Base-by-base conservation (phyloP, 30 jellyfish, hydroid and myxozoan genomes). In the Haliclystus octoradiatus region DNA sequence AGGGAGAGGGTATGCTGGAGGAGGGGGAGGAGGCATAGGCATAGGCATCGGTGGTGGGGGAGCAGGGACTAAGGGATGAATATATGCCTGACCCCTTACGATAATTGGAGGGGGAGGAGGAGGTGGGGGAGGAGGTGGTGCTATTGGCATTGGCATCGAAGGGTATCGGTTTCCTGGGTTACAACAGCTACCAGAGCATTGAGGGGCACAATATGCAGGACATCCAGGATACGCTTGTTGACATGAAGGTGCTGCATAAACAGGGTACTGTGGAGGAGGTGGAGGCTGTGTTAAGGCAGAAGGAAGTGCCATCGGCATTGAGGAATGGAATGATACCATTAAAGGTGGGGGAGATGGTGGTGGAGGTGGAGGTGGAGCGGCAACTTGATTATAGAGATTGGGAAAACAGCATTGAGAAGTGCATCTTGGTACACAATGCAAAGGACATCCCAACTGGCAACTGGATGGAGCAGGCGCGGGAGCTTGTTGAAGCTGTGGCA, bases 371-470 rank as follows among this genome's bases (percentile, higher is more conserved):
- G 81, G 73, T 3, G 63, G 63, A 19, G 75, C 34, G 2, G 51
- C 52, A 13, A 52, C 46, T 7, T n/a, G n/a, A n/a, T n/a, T n/a
- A n/a, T n/a, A n/a, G n/a, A n/a, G n/a, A 71, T 67, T 33, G 3
- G 96, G 94, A 50, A 85, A 85, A 81, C 96, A 85, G 70, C 96
- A 85, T 49, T 85, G 96, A 9, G 96, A 94, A 3, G 96, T 70
- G 65, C 96, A n/a, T n/a, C n/a, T n/a, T 30, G 25, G 32, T 22
- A 34, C n/a, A 2, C 71, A 31, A 0, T 25, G 77, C 26, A 22
- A 29, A 12, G 73, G 12, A 7, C 15, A n/a, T 46, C 15, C 60
- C n/a, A n/a, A n/a, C n/a, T n/a, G n/a, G n/a, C n/a, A n/a, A n/a
- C n/a, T n/a, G n/a, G n/a, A n/a, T n/a, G n/a, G n/a, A n/a, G n/a